Evolutionary conservation across 1,140 invertebrate species (phyloP), one percentile per base, ranked within the genome.

Genomic region (Leptinotarsa texana): DNA sequence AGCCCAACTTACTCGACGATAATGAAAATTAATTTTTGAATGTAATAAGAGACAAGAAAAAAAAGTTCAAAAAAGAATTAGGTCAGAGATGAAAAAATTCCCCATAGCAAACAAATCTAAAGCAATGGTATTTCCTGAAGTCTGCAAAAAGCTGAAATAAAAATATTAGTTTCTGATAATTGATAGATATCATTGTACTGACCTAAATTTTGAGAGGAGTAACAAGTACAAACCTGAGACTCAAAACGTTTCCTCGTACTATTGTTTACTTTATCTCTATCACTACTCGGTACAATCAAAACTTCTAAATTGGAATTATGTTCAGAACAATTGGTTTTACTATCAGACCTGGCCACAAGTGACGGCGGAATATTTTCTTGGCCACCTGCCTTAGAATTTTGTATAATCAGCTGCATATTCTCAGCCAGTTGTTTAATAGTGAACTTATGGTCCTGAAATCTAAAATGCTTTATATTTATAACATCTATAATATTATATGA

Each of bases 401-500:
- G 84, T 5, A 86, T 76, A 21, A 85, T 84, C 73, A 87, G 86
- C 74, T 88, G 88, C 63, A 92, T 85, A 73, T 89, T 88, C 5
- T 92, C 91, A 2, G 87, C 82, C 27, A 91, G 79, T 75, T 93
- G 90, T 11, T 83, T 77, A 17, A 86, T 84, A 15, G 81, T 85
- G 0, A 92, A 84, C 75, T 88, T 90, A 6, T 89, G 89, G 75
- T 93, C 92, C 70, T 90, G 88, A 80, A 91, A 90, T 57, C 88
- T 84, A 72, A 74, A 42, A 42, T 42, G 3, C 11, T 42, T 42
- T 11, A 42, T 42, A 42, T 42, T 42, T 42, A 42, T 42, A 42
- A 42, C 33, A 3, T 42, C 33, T 42, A 42, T 42, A 33, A 33
- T 33, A 42, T 42, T 11, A 42, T 42, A 42, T 42, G 33, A 42